Percentiles rank a stretch among this genome's conserved stretches.
Evolutionary conservation across 1,140 invertebrate species (phyloP).

Genomic region (Arctopsyche grandis): DNA sequence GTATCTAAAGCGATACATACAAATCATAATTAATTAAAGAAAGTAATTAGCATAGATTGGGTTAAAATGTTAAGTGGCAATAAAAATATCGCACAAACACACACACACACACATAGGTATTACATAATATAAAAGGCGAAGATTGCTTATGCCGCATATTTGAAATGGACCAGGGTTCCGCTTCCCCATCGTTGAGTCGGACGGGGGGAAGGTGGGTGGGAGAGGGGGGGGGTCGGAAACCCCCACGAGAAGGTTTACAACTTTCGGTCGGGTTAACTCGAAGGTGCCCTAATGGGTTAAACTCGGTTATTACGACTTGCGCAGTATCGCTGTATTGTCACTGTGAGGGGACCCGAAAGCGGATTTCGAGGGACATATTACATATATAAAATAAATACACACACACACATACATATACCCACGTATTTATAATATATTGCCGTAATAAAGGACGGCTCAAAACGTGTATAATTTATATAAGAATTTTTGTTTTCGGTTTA

Average conservation of each 20-base stretch:
- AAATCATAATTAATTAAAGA: background rate
- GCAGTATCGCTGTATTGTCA: slow-evolving; percentile 35
- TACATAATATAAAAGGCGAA: background rate
- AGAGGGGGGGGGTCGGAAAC: background rate
- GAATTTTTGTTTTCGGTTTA: no score
- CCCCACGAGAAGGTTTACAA: slow-evolving; percentile 38
- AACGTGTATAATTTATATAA: no score
- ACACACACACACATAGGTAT: no score
- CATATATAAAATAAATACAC: no score
- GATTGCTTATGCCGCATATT: background rate
- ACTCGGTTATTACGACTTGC: slow-evolving; percentile 38
- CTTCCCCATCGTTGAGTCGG: background rate
- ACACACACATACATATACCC: no score
- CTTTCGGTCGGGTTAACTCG: slow-evolving; percentile 34
- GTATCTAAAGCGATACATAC: background rate
- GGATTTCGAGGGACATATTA: slow-evolving; percentile 33
- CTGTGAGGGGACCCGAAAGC: slow-evolving; percentile 19
- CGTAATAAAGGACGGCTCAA: no score
- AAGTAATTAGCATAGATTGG: no score
- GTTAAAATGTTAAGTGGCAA: background rate
- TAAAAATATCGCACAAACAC: slow-evolving; percentile 32
- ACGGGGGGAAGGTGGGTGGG: background rate
- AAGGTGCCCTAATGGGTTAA: slow-evolving; percentile 42
- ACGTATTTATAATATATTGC: no score
- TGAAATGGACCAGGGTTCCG: background rate